Evolutionary conservation across 2,113 vertebrate species (phyloP), one percentile per base, ranked within the genome.

Genomic region (Monopterus albus): DNA sequence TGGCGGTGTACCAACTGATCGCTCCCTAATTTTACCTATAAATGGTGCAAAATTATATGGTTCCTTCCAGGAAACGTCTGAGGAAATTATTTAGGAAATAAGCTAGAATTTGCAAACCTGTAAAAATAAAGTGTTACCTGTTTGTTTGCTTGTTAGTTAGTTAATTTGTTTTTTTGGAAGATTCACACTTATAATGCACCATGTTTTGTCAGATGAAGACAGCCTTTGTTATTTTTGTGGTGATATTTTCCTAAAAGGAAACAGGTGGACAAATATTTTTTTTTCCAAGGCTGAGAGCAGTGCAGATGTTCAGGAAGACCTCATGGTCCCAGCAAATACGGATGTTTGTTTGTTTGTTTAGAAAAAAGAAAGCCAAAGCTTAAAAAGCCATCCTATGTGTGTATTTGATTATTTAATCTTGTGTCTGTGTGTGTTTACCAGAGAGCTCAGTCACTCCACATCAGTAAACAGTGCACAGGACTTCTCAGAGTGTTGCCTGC

Each of bases 351-450:
- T 72, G 52, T 31, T 39, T 15, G 9, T 42, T 45, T 0, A 1
- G 51, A 31, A 49, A 39, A 6, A 23, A 2, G 18, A 79, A 51
- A 74, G 67, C 84, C 83, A 84, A 88, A 83, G 53, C 46, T 55
- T 12, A 14, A 18, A 47, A 36, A 79, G 1, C 25, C 18, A 43
- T 45, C 28, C 56, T 8, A 64, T 56, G 14, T 77, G 31, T 71
- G 51, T 46, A 65, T 60, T 73, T 76, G 56, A 78, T 68, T 82
- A 85, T 89, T 86, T 88, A 86, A 87, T 85, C 39, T 70, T 11
- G 18, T 39, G 29, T 46, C 7, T 42, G 0, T 65, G 40, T 61
- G 5, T 55, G 57, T 81, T 73, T 76, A 68, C 31, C 57, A n/a
- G 38, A 15, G 79, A 74, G 46, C 36, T 64, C 31, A 11, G 1